These are phyloP conservation scores for Pitta sordida DNA, from an alignment of 2,113 vertebrate genomes.

Conservation along the genomic window DNA sequence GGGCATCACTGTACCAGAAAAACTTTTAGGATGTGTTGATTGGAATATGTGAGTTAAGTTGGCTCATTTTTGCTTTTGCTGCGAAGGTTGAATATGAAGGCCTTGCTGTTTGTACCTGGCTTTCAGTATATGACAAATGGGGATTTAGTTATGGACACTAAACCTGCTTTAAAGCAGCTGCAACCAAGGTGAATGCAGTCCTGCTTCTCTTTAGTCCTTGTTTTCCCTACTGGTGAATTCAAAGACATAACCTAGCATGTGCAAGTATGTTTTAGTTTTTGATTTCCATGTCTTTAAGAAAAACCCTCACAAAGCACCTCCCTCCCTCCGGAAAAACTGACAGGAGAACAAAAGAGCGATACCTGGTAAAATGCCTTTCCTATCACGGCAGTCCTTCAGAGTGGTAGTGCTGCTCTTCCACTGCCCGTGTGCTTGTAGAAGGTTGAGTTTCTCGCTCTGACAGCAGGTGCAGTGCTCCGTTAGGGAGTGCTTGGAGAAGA, in stretches of 20 bases:
- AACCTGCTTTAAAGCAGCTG: neutral
- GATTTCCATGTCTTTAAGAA: neutral
- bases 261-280: neutral
- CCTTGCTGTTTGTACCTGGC: neutral
- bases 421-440: neutral
- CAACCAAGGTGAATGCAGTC: neutral
- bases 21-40: neutral
- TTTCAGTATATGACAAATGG: neutral
- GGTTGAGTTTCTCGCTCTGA: neutral
- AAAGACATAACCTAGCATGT: neutral
- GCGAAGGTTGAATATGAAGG: neutral
- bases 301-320: neutral
- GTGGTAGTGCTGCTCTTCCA: neutral
- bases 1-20: too few species aligned
- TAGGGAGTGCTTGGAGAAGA: neutral
- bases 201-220: neutral
- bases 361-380: neutral
- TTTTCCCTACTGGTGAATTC: neutral
- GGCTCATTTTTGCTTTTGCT: neutral
- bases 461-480: fast-evolving
- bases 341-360: neutral
- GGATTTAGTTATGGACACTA: neutral
- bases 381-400: fast-evolving
- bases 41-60: neutral
- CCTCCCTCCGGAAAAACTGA: neutral